phyloP scores from a whole-genome alignment of 1,140 invertebrate species.

The Macrostomum lignano region DNA sequence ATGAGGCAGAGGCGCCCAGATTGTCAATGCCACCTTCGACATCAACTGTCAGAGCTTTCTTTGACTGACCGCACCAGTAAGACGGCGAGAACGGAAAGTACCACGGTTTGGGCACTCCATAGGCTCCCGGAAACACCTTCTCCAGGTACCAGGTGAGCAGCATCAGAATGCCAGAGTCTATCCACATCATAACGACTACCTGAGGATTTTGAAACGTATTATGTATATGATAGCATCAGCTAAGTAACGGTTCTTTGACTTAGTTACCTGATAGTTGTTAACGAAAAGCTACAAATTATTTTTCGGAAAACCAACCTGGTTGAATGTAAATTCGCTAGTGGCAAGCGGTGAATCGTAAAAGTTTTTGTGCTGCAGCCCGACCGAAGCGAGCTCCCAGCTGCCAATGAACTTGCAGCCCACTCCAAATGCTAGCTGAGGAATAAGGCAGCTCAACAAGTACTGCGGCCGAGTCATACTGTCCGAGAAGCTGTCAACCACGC shows the following conservation, averaged over 20 bases:
- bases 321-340: too few relatives aligned
- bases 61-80: slow-evolving; percentile 35
- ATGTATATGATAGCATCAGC: too few relatives aligned
- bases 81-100: slow-evolving; percentile 27
- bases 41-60: too few relatives aligned
- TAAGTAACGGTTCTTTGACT: too few relatives aligned
- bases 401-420: background rate
- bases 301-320: too few relatives aligned
- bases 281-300: too few relatives aligned
- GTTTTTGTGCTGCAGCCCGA: background rate
- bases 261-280: too few relatives aligned
- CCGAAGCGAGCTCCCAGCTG: background rate
- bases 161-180: slow-evolving; percentile 30
- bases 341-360: slow-evolving; percentile 6
- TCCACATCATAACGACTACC: slow-evolving; percentile 32
- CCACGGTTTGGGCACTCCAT: slow-evolving; percentile 31
- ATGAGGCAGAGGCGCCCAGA: too few relatives aligned
- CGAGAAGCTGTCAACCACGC: slow-evolving; percentile 14
- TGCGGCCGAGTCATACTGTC: background rate
- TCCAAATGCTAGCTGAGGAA: slow-evolving; percentile 1
- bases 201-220: slow-evolving; percentile 4
- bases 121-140: slow-evolving; percentile 35
- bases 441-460: background rate
- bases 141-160: slow-evolving; percentile 35
- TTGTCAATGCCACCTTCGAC: too few relatives aligned